phyloP scores from a whole-genome alignment of 2,888 invertebrate species.

The Apamea crenata region DNA sequence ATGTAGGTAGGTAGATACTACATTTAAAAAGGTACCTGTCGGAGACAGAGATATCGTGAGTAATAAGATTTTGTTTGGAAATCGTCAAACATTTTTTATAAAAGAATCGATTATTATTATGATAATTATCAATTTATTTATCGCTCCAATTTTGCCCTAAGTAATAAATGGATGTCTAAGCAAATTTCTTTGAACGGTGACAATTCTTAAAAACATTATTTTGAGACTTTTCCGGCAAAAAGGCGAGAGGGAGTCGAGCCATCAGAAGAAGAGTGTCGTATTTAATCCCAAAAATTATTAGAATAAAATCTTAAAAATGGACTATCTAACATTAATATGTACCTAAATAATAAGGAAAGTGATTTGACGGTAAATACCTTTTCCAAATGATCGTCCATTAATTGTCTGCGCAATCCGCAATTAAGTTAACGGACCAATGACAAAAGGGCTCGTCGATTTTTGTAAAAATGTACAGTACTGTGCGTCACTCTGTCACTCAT shows the following conservation, averaged over 20 bases:
- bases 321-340: neutral
- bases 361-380: too few relatives aligned
- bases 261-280: neutral
- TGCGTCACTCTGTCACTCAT: too few relatives aligned
- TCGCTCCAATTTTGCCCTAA: neutral
- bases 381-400: too few relatives aligned
- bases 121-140: too few relatives aligned
- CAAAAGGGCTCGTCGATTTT: neutral
- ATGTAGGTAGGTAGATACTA: neutral
- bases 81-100: slow-evolving; percentile 3
- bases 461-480: too few relatives aligned
- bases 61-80: neutral
- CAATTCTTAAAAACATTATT: slow-evolving; percentile 29
- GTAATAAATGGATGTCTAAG: slow-evolving; percentile 18
- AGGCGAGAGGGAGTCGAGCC: neutral
- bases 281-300: neutral
- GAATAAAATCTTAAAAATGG: neutral
- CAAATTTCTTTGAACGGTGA: slow-evolving; percentile 15
- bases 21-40: neutral
- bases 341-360: neutral
- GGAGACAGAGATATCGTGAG: neutral
- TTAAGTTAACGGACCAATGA: neutral
- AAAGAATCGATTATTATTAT: neutral
- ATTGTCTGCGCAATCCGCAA: neutral
- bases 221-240: neutral